Evolutionary conservation across 1,140 invertebrate genomes (phyloP).

Genomic region (Sitobion miscanthi): DNA sequence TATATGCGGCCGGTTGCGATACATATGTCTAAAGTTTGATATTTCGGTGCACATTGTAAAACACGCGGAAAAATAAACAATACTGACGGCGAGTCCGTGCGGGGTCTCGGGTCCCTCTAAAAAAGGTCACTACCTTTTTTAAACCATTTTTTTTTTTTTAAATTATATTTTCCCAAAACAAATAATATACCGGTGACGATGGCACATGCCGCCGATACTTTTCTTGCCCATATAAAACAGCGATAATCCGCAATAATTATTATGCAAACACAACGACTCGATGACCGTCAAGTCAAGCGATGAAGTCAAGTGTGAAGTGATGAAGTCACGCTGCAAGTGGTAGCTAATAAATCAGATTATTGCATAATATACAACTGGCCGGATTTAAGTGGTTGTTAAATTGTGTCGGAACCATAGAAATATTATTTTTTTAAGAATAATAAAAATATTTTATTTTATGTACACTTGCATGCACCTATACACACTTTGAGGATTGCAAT

Average conservation of each 20-base stretch:
- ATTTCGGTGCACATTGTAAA: not conserved
- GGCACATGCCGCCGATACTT: not conserved
- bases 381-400: not conserved
- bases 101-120: not conserved
- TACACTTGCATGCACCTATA: too few species aligned
- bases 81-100: not conserved
- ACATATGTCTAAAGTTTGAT: not conserved
- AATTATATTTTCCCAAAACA: constrained; percentile 3
- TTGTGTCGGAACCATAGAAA: not conserved
- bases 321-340: not conserved
- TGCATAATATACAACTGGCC: not conserved
- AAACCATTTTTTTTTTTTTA: not conserved
- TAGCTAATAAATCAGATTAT: not conserved
- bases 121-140: constrained; percentile 3
- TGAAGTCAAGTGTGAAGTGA: not conserved
- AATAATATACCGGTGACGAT: not conserved
- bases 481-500: not conserved
- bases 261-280: not conserved
- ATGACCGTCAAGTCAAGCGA: not conserved
- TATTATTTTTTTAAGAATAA: not conserved
- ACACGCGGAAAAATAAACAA: not conserved
- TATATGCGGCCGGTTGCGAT: not conserved
- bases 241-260: not conserved
- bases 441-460: not conserved
- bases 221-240: not conserved